Conservation (phyloP, 2,113 vertebrate genomes). For the Gallinago jamesoni region DNA sequence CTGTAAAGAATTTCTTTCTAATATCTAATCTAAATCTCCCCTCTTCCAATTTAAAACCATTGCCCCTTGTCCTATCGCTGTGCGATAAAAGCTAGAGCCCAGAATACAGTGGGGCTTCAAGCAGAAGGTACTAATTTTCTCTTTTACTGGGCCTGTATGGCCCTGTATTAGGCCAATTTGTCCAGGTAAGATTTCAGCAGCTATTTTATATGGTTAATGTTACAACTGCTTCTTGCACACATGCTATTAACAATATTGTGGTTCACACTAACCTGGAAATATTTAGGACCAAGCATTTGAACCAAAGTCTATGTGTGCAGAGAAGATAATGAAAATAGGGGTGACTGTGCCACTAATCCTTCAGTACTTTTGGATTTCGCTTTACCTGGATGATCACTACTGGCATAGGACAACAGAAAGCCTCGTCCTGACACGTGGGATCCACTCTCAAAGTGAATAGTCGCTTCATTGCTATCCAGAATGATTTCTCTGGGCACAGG, state of each 20-base stretch:
- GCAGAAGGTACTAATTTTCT: neutral
- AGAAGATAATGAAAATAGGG: neutral
- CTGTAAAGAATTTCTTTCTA: too few species aligned
- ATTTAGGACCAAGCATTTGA: neutral
- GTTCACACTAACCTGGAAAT: neutral
- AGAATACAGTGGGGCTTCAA: neutral
- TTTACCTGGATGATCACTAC: constrained; percentile 84
- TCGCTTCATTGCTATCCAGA: constrained; percentile 79
- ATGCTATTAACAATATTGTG: neutral
- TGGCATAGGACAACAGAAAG: constrained; percentile 85
- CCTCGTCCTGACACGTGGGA: constrained; percentile 84
- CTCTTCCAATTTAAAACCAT: too few species aligned
- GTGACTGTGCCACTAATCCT: neutral
- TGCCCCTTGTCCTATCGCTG: neutral
- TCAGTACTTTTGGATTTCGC: neutral
- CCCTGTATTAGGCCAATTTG: neutral
- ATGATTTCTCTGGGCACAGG: constrained; percentile 71
- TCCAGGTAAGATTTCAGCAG: neutral
- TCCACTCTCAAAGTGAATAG: constrained; percentile 81
- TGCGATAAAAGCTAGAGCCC: neutral
- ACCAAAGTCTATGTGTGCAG: neutral
- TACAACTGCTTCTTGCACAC: neutral
- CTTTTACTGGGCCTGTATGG: neutral
- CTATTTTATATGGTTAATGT: neutral
- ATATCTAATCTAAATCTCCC: too few species aligned